Evolutionary conservation across 1,140 invertebrate species (phyloP).

Genomic region (Drosophila baimaii): DNA sequence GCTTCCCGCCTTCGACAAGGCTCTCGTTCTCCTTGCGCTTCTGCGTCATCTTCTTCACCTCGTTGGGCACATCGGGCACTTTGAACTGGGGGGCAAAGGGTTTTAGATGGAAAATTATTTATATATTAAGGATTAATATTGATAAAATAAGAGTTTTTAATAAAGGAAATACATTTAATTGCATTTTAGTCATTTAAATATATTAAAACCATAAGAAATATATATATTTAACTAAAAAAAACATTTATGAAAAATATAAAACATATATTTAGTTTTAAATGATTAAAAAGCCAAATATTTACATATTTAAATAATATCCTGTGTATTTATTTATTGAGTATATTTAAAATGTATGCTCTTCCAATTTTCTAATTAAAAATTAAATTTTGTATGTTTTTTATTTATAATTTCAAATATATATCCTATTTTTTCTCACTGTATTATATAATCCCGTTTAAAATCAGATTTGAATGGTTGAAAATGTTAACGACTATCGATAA

Average conservation of each 20-base stretch:
- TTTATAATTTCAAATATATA: too few species aligned
- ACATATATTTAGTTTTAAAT: neutral
- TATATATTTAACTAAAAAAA: neutral
- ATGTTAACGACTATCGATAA: slow-evolving; percentile 31
- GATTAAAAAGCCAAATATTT: neutral
- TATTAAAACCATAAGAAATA: neutral
- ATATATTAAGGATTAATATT: neutral
- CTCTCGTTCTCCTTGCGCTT: slow-evolving; percentile 73
- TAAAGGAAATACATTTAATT: neutral
- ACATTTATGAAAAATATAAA: neutral
- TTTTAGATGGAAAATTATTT: neutral
- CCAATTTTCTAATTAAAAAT: neutral
- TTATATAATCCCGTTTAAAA: slow-evolving; percentile 40
- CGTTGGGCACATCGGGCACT: slow-evolving; percentile 74
- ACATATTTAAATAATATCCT: neutral
- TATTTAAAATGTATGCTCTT: too few species aligned
- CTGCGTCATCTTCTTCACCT: slow-evolving; percentile 70
- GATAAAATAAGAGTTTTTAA: neutral
- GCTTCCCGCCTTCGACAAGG: slow-evolving; percentile 46
- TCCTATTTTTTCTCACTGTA: neutral
- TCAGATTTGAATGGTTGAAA: slow-evolving; percentile 22
- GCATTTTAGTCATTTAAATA: neutral
- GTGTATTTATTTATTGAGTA: too few species aligned
- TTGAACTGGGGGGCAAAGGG: slow-evolving; percentile 57
- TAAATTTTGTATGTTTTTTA: too few species aligned